Conservation (phyloP, 1,140 invertebrate genomes). For the Tribolium castaneum region DNA sequence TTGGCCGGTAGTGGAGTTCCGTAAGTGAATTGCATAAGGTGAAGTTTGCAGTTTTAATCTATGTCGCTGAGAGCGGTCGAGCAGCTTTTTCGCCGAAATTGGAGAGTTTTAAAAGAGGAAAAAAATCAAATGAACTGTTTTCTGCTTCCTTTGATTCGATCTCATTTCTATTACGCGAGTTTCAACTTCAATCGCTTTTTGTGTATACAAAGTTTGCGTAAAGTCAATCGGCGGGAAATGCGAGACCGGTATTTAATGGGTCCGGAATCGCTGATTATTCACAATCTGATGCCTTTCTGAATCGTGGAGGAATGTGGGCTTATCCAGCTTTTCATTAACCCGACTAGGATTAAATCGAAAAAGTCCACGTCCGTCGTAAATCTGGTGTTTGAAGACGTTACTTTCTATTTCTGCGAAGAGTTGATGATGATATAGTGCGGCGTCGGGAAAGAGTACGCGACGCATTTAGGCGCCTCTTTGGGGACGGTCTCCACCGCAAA, state of each 20-base stretch:
- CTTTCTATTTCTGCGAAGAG: conserved; percentile 42
- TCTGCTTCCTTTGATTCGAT: conserved; percentile 53
- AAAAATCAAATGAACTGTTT: conserved; percentile 52
- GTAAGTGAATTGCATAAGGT: neutral
- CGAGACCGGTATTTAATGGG: conserved; percentile 53
- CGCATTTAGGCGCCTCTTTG: conserved; percentile 49
- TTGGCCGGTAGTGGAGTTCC: neutral
- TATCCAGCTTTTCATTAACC: conserved; percentile 40
- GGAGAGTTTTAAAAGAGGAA: conserved; percentile 41
- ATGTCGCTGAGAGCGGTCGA: neutral
- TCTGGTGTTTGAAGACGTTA: conserved; percentile 40
- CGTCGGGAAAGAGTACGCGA: conserved; percentile 49
- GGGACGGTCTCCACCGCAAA: conserved; percentile 53
- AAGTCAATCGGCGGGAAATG: conserved; percentile 48
- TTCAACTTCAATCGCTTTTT: conserved; percentile 49
- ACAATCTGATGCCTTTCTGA: conserved; percentile 48
- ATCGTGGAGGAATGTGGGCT: conserved; percentile 38
- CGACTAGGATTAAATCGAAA: conserved; percentile 43
- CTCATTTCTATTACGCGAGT: conserved; percentile 51
- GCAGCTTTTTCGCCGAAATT: conserved; percentile 27
- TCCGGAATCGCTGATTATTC: conserved; percentile 52
- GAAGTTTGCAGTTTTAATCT: conserved; percentile 27
- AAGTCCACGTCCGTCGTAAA: conserved; percentile 39
- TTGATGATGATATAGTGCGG: conserved; percentile 56
- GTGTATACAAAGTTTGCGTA: conserved; percentile 50